Evolutionary conservation across 2,113 vertebrate genomes (phyloP), one percentile per base, ranked within the genome.

Genomic region (Antidorcas marsupialis): DNA sequence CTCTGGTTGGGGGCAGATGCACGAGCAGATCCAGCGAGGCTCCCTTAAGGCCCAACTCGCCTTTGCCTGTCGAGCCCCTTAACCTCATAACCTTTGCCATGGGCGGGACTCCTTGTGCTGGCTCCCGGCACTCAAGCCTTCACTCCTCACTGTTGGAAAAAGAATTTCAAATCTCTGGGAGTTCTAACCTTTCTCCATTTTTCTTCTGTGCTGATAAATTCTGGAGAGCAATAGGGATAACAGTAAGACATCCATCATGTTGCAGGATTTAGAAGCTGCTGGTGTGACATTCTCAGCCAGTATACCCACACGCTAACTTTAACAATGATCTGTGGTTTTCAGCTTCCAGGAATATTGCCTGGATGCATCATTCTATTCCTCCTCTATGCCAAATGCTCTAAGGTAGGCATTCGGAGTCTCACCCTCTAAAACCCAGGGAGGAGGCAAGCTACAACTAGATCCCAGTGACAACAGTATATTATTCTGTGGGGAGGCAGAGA

Each of bases 151-250:
- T 52, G 7, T 17, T 91, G 45, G 89, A 91, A 95, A 94, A 57
- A 93, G 36, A 83, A 86, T 57, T 83, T 90, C 1, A 14, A 62
- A 89, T 62, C 47, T 87, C 87, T 43, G 53, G 28, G 84, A 94
- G 39, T 64, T 86, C 21, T 30, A 39, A 78, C 36, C 25, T 87
- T 93, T 57, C 47, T 43, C 83, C 60, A 74, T 95, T 95, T 97
- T 87, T 95, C 85, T 78, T 87, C 87, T 36, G 59, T 95, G 50
- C 89, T 97, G 59, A 96, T 92, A 64, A 89, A 87, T 97, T 92
- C 89, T 85, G 30, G 83, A 89, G 30, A 92, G 89, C 78, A 62
- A 14, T 13, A 47, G 14, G 53, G 36, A 83, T 27, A 93, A 59
- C 28, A 60, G 52, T 14, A 71, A 90, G 16, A n/a, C 28, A 89